Evolutionary conservation across 2,888 invertebrate genomes (phyloP), one percentile per base, ranked within the genome.

Genomic region (Megaustenia siamemsis): DNA sequence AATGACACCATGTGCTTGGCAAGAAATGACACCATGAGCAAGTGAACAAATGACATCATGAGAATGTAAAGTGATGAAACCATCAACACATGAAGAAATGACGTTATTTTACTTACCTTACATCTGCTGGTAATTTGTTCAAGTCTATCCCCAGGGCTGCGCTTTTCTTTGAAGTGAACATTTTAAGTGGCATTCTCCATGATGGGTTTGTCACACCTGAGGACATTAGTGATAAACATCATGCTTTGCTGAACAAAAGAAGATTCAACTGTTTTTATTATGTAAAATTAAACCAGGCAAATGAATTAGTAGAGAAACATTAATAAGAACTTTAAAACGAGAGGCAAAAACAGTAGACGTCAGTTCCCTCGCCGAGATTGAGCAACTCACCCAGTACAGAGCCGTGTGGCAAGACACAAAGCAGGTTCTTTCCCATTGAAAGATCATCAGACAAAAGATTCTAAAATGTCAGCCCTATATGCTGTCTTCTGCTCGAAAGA

Each of bases 141-240:
- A 89, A 89, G 81, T 91, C 88, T n/a, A 88, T 89, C 32, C 83
- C 80, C 8, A 92, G 90, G 56, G 88, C 40, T 15, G 49, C 18
- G n/a, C 77, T 84, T 71, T 87, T 90, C 80, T 91, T 91, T 18
- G 92, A 90, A 18, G 90, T 88, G 86, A 92, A 93, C 15, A 86
- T 32, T 4, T 88, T 77, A 32, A 93, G 87, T 4, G 91, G 89
- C 38, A 90, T 85, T 53, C 88, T 90, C 91, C 91, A 91, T 10
- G 2, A 6, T 0, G n/a, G n/a, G n/a, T n/a, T n/a, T n/a, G n/a
- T n/a, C n/a, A n/a, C n/a, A n/a, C n/a, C n/a, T n/a, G n/a, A n/a
- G n/a, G n/a, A 18, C 28, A 3, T 32, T 35, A 80, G 8, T 28
- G 28, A 38, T 24, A 53, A 32, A 28, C 12, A 18, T 43, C 8